These are phyloP conservation scores for Phylloscopus collybita DNA, from an alignment of 2,797 vertebrate genomes.

Conservation along the genomic window DNA sequence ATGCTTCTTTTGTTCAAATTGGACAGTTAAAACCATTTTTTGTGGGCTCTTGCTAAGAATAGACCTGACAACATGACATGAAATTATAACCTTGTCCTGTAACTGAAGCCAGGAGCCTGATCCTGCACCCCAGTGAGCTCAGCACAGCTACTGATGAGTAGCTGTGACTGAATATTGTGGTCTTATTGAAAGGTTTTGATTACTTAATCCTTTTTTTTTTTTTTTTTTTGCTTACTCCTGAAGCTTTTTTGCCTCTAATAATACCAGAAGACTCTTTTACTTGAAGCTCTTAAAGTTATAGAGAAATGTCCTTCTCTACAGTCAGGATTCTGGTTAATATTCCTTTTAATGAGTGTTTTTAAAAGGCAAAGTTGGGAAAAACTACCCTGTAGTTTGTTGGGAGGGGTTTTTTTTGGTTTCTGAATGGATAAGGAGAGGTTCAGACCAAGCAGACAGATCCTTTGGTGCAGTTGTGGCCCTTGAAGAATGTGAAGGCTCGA, in stretches of 20 bases:
- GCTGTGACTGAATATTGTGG: neutral
- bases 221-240: neutral
- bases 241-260: neutral
- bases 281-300: neutral
- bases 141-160: neutral
- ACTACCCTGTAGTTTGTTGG: neutral
- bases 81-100: neutral
- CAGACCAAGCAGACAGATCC: neutral
- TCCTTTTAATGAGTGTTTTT: neutral
- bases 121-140: neutral
- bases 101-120: neutral
- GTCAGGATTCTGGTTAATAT: neutral
- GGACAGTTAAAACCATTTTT: neutral
- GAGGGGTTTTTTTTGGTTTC: neutral
- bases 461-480: neutral
- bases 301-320: neutral
- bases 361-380: neutral
- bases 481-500: neutral
- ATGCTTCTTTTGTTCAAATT: neutral
- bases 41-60: neutral
- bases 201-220: neutral
- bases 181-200: neutral
- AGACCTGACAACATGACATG: neutral
- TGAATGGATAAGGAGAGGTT: neutral
- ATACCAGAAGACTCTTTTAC: neutral